A percentile compares a stretch with the other conserved stretches of the same genome.
Conservation (phyloP, 2,888 invertebrate species). For the Agrotis puta region DNA sequence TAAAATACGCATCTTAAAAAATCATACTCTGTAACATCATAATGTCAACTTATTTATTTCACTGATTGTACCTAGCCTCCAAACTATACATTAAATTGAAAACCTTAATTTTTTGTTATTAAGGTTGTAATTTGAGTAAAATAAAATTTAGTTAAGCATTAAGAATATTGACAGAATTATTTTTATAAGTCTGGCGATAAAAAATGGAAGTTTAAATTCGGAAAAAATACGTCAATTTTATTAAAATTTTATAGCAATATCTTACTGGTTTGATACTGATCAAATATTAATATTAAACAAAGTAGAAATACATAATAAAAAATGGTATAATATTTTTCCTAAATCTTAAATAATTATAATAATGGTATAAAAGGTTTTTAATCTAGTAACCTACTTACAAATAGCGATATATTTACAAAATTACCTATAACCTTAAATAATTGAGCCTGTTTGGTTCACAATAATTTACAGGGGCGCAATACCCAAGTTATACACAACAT, state of each 20-base stretch:
- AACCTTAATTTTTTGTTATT: not conserved
- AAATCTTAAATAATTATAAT: not conserved
- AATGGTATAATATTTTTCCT: not conserved
- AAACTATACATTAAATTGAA: slow-evolving; percentile 7
- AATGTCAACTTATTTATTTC: slow-evolving; percentile 41
- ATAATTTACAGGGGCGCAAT: slow-evolving; percentile 16
- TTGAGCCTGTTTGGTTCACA: slow-evolving; percentile 39
- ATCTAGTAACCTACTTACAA: slow-evolving; percentile 22
- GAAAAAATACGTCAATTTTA: slow-evolving; percentile 45
- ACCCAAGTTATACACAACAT: not conserved
- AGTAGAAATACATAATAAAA: not conserved
- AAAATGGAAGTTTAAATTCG: slow-evolving; percentile 29
- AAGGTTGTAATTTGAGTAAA: slow-evolving; percentile 7
- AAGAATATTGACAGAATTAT: too few relatives aligned
- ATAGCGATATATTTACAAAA: slow-evolving; percentile 59
- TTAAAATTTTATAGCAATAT: slow-evolving; percentile 36
- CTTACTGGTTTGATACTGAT: slow-evolving; percentile 30
- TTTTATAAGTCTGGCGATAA: slow-evolving; percentile 39
- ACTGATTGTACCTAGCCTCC: slow-evolving; percentile 3
- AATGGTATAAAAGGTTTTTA: slow-evolving; percentile 30
- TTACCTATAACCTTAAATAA: slow-evolving; percentile 48
- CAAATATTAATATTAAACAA: not conserved
- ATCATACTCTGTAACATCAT: slow-evolving; percentile 25
- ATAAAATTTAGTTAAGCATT: not conserved
- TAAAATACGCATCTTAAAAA: slow-evolving; percentile 8